A percentile compares a stretch with the other conserved stretches of the same genome.
Evolutionary conservation across 2,888 invertebrate species (phyloP).

Genomic region (Taenaris catops): DNA sequence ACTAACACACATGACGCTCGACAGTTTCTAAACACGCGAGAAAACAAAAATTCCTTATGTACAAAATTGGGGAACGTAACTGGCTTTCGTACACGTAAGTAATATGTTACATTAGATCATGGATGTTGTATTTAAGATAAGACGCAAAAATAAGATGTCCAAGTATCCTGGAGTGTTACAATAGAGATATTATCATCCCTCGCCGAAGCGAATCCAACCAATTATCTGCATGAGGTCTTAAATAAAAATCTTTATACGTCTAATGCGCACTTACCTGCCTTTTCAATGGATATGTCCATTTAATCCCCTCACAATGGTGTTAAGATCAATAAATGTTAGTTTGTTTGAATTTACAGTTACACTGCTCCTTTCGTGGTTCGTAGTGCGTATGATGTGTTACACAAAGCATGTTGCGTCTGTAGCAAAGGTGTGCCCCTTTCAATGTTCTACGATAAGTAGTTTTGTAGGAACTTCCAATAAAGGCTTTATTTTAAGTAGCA

Average conservation of each 20-base stretch:
- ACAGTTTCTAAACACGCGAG: no score
- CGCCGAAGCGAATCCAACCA: constrained; percentile 45
- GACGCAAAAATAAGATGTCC: not conserved
- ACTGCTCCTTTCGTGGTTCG: constrained; percentile 33
- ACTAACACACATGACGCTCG: no score
- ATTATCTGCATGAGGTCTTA: constrained; percentile 37
- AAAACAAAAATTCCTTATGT: no score
- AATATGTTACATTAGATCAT: no score
- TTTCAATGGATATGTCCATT: constrained; percentile 46
- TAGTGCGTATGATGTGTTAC: constrained; percentile 42
- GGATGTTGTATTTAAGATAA: no score
- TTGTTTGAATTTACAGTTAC: constrained; percentile 63
- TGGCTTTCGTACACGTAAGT: no score
- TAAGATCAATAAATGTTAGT: constrained; percentile 48
- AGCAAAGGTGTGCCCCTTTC: not conserved
- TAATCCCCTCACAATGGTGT: constrained; percentile 62
- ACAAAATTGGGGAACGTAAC: no score
- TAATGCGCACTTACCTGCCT: constrained; percentile 61
- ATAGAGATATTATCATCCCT: constrained; percentile 42
- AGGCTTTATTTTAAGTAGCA: no score
- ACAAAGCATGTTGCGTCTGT: constrained; percentile 12
- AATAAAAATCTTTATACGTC: constrained; percentile 38
- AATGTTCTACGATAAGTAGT: no score
- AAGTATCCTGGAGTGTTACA: constrained; percentile 30
- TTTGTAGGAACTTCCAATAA: no score